These are phyloP conservation scores for Solenodon paradoxus DNA, from an alignment of 2,113 vertebrate species.

Conservation along the genomic window DNA sequence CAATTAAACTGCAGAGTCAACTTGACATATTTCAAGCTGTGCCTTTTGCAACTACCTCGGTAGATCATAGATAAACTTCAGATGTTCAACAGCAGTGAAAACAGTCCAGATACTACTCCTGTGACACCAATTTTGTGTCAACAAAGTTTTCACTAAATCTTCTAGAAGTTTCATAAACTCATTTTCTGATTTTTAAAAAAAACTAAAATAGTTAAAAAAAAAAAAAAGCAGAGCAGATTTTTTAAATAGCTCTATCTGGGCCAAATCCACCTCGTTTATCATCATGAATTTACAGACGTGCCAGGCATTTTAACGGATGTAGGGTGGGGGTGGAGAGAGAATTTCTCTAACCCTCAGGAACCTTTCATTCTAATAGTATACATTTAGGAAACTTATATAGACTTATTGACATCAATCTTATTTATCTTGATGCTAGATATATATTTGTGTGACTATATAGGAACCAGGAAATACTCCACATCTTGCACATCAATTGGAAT, in stretches of 20 bases:
- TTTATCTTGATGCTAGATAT: not conserved
- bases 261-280: not conserved
- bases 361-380: not conserved
- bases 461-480: not conserved
- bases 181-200: not conserved
- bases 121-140: constrained; percentile 11
- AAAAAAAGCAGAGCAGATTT: not conserved
- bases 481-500: not conserved
- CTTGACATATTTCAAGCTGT: constrained; percentile 75
- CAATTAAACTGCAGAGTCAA: constrained; percentile 80
- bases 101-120: not conserved
- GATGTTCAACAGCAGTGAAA: constrained; percentile 60
- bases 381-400: not conserved
- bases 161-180: not conserved
- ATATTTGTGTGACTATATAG: not conserved
- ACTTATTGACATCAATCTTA: not conserved
- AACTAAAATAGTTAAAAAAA: not conserved
- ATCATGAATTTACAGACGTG: not conserved
- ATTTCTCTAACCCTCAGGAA: not conserved
- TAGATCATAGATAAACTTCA: constrained; percentile 75
- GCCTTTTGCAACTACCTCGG: constrained; percentile 72
- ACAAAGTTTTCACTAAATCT: constrained; percentile 46
- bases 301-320: not conserved
- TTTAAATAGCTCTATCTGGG: not conserved
- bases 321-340: not conserved